Base-by-base conservation (phyloP, 2,888 invertebrate species). In the Catocala sponsa region DNA sequence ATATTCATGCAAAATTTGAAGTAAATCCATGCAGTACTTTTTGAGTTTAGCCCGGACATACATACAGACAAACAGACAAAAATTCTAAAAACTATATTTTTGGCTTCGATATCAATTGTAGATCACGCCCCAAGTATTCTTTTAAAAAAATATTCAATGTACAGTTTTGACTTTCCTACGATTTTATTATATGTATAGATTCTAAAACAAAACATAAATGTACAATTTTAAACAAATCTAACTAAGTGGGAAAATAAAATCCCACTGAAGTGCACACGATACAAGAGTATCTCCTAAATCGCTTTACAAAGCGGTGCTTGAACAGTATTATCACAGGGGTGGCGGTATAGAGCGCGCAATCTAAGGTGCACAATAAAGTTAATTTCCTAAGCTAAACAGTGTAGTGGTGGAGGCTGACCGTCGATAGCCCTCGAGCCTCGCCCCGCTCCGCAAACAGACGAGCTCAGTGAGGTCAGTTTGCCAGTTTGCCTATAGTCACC, bases 371-470 rank as follows among this genome's bases (percentile, higher is more conserved):
- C 88, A 88, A 87, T 88, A 84, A 86, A 88, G 82, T 88, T 89
- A 88, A 90, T 90, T 87, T 86, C 83, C 80, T 85, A 82, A 82
- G 78, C 83, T 85, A 84, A 87, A 86, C 85, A 85, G 81, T 55
- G 55, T 63, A 64, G 55, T 60, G 47, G 47, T 51, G 56, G 53
- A 41, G 33, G 55, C 48, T 33, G 57, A 41, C 7, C 43, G 60
- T 51, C 60, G 54, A 80, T 78, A 65, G 69, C 55, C 52, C 67
- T 51, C 56, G 54, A 47, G 49, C 50, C 58, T 53, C 43, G 54
- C 55, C 59, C 52, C 44, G 43, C 72, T 62, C 49, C 55, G 61
- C 70, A 72, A 74, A 59, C 55, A 66, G 63, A 54, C 50, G 56
- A 57, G 48, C 55, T 32, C 51, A 49, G 11, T 46, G 0, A 33